Conservation (phyloP, 2,888 invertebrate species). For the Trilocha varians region DNA sequence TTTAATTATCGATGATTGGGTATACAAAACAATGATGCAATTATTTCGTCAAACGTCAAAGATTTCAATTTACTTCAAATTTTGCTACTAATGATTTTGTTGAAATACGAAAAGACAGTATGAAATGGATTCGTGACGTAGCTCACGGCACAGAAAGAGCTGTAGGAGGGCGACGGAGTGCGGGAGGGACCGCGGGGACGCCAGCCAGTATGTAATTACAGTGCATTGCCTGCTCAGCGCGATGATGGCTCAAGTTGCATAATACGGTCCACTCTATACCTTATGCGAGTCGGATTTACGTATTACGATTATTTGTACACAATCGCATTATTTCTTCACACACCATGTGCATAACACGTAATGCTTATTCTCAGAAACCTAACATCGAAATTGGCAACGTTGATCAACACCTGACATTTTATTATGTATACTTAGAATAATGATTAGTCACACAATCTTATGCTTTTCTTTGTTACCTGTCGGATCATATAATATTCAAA, state of each 20-base stretch:
- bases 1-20: too few species aligned
- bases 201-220: slow-evolving; percentile 52
- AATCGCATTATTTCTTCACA: slow-evolving; percentile 42
- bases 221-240: slow-evolving; percentile 25
- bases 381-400: slow-evolving; percentile 32
- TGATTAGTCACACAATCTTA: neutral
- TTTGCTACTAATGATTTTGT: neutral
- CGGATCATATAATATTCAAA: too few species aligned
- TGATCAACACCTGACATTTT: slow-evolving; percentile 29
- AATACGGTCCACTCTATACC: slow-evolving; percentile 39
- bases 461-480: neutral
- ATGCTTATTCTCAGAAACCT: slow-evolving; percentile 33
- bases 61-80: too few species aligned
- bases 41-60: too few species aligned
- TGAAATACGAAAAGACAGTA: neutral
- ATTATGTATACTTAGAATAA: slow-evolving; percentile 15
- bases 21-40: too few species aligned
- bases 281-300: slow-evolving; percentile 20
- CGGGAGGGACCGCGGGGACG: too few species aligned
- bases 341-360: slow-evolving; percentile 32
- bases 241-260: slow-evolving; percentile 45
- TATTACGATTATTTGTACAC: slow-evolving; percentile 47
- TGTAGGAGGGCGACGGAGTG: slow-evolving; percentile 16
- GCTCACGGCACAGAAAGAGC: slow-evolving; percentile 18
- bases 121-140: slow-evolving; percentile 11